These are phyloP conservation scores for Limulus polyphemus DNA, from an alignment of 2,888 invertebrate genomes.

Conservation along the genomic window DNA sequence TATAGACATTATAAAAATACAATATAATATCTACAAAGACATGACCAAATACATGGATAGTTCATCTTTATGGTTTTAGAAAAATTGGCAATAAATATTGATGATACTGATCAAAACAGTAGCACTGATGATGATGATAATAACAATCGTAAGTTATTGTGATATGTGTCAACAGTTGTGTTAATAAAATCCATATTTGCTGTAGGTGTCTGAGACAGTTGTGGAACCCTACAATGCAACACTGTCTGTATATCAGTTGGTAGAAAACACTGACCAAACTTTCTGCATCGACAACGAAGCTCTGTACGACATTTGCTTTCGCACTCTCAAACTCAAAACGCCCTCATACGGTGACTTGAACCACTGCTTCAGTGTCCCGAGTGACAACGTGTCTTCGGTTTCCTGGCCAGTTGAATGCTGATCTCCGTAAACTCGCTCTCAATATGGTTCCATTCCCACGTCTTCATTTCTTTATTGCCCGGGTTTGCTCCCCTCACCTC, in stretches of 20 bases:
- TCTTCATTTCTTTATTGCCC: constrained; percentile 35
- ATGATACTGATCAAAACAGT: too few species aligned
- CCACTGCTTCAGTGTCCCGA: constrained; percentile 62
- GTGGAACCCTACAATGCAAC: constrained; percentile 56
- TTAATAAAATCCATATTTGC: too few species aligned
- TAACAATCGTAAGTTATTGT: too few species aligned
- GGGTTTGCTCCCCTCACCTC: constrained; percentile 29
- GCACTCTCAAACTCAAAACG: constrained; percentile 44
- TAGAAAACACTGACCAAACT: constrained; percentile 79
- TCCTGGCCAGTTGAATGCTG: constrained; percentile 88
- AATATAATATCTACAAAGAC: too few species aligned
- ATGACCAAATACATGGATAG: too few species aligned
- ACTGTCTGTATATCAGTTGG: constrained; percentile 68
- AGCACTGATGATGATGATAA: too few species aligned
- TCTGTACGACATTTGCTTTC: constrained; percentile 55
- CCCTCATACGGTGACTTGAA: constrained; percentile 45
- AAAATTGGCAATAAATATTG: too few species aligned
- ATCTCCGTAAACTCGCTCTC: constrained; percentile 77
- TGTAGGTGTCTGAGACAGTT: constrained; percentile 50
- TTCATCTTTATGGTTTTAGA: too few species aligned
- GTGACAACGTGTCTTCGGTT: constrained; percentile 83
- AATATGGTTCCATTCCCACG: constrained; percentile 98
- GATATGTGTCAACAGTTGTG: too few species aligned
- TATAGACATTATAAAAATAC: too few species aligned
- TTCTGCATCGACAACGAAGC: constrained; percentile 70